Percentiles rank a stretch among this genome's conserved stretches.
Conservation (phyloP, 1,140 invertebrate genomes). For the Catajapyx aquilonaris region DNA sequence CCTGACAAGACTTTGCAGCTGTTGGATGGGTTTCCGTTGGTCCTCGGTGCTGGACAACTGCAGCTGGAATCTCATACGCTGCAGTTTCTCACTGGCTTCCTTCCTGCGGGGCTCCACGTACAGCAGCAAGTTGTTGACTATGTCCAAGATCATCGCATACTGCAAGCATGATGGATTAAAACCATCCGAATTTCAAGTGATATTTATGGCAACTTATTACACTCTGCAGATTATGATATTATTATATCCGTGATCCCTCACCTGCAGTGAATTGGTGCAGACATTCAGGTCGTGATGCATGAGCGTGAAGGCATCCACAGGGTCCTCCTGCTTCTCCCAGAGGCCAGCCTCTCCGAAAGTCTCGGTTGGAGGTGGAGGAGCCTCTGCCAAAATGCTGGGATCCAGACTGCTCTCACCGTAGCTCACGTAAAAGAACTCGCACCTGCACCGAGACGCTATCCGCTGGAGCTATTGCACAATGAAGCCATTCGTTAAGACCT, state of each 20-base stretch:
- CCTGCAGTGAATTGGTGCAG: slow-evolving; percentile 83
- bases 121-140: slow-evolving; percentile 88
- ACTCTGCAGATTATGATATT: too few relatives aligned
- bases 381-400: slow-evolving; percentile 35
- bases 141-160: slow-evolving; percentile 90
- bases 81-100: slow-evolving; percentile 66
- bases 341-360: slow-evolving; percentile 37
- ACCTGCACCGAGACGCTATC: slow-evolving; percentile 89
- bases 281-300: slow-evolving; percentile 97
- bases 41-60: slow-evolving; percentile 76
- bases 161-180: slow-evolving; percentile 23
- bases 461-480: slow-evolving; percentile 71
- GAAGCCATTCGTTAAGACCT: too few relatives aligned
- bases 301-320: slow-evolving; percentile 89
- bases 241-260: slow-evolving; percentile 14
- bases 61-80: slow-evolving; percentile 79
- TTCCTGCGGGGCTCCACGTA: slow-evolving; percentile 92
- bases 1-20: slow-evolving; percentile 67
- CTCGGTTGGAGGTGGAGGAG: slow-evolving; percentile 30
- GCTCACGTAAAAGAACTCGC: slow-evolving; percentile 93
- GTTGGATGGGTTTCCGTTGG: slow-evolving; percentile 74
- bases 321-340: slow-evolving; percentile 57
- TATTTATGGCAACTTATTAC: too few relatives aligned
- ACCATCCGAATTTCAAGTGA: too few relatives aligned
- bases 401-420: slow-evolving; percentile 67